Percentiles rank a stretch among this genome's conserved stretches.
These are phyloP conservation scores for Trachops cirrhosus DNA, from an alignment of 2,797 vertebrate species.

Conservation along the genomic window DNA sequence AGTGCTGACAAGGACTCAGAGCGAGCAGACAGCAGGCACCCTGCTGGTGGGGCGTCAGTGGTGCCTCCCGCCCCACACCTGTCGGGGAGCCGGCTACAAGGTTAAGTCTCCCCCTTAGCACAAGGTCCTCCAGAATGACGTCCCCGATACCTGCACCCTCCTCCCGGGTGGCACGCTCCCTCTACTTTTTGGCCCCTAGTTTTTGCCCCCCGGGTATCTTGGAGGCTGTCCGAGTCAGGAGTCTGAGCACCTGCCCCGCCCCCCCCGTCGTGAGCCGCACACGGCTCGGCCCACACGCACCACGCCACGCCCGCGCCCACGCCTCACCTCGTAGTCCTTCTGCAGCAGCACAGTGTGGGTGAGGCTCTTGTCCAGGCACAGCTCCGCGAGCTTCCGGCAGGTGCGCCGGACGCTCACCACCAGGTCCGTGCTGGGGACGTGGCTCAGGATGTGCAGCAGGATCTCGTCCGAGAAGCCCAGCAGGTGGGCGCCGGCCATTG, in stretches of 20 bases:
- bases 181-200: background rate
- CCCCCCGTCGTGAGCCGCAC: background rate
- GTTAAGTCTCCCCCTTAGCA: too few relatives aligned
- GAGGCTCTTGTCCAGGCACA: conserved; percentile 96
- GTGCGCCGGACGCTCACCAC: conserved; percentile 90
- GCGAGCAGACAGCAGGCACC: fast-evolving
- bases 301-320: fast-evolving
- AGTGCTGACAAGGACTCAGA: fast-evolving
- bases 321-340: conserved; percentile 90
- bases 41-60: fast-evolving
- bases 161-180: fast-evolving
- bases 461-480: conserved; percentile 96
- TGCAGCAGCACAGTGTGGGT: conserved; percentile 89
- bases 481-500: conserved; percentile 82
- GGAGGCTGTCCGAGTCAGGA: too few relatives aligned
- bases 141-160: fast-evolving
- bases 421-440: conserved; percentile 91
- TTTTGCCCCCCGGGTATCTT: background rate
- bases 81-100: fast-evolving
- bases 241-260: background rate
- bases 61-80: background rate
- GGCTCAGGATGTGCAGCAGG: conserved; percentile 92
- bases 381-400: conserved; percentile 89
- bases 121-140: background rate
- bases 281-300: background rate